phyloP scores from a whole-genome alignment of 2,888 invertebrate genomes.

The Clivina fossor region DNA sequence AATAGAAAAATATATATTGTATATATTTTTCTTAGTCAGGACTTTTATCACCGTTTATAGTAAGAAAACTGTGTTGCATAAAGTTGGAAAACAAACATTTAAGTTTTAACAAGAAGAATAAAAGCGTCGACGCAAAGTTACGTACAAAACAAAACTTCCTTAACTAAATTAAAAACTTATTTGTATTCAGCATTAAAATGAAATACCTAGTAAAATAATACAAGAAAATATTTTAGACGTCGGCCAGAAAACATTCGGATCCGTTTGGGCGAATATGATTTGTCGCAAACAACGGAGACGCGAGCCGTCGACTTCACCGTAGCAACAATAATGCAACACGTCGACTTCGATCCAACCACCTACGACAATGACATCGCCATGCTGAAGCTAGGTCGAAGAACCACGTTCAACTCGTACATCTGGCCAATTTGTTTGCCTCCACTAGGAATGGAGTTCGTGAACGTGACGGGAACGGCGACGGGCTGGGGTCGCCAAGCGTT shows the following conservation, averaged over 20 bases:
- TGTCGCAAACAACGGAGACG: slow-evolving; percentile 66
- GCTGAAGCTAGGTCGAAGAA: slow-evolving; percentile 65
- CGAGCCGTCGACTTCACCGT: slow-evolving; percentile 71
- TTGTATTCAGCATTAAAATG: too few species aligned
- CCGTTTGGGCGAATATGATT: slow-evolving; percentile 82
- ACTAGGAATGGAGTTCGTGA: slow-evolving; percentile 60
- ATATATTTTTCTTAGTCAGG: too few species aligned
- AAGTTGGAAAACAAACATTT: too few species aligned
- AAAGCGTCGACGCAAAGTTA: too few species aligned
- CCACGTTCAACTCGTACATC: slow-evolving; percentile 74
- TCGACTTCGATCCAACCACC: slow-evolving; percentile 65
- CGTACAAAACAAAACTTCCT: too few species aligned
- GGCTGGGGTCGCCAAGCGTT: slow-evolving; percentile 80
- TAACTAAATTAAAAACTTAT: too few species aligned
- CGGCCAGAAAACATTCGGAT: slow-evolving; percentile 64
- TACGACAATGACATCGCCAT: slow-evolving; percentile 80
- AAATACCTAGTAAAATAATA: too few species aligned
- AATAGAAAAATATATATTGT: too few species aligned
- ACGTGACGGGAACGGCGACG: slow-evolving; percentile 66
- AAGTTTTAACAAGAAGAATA: too few species aligned
- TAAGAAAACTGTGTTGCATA: too few species aligned
- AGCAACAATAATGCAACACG: slow-evolving; percentile 65
- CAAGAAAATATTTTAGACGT: slow-evolving; percentile 59
- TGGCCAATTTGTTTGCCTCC: slow-evolving; percentile 86
- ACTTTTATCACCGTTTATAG: too few species aligned